Evolutionary conservation across 92 coral and sea anemone genomes (phyloP).

Genomic region (Siderastrea radians): DNA sequence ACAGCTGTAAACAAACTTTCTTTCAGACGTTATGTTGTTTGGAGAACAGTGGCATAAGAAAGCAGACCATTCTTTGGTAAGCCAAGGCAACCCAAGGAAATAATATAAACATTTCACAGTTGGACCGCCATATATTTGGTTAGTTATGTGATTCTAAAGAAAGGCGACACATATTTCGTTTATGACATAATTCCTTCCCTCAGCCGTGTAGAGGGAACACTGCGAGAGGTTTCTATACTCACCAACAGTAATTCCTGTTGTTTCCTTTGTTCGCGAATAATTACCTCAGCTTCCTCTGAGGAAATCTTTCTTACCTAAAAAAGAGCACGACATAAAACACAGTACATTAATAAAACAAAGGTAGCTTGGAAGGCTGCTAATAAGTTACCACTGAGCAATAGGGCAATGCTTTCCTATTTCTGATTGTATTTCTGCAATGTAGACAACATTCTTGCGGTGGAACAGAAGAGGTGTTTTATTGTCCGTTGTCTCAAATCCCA

Average conservation of each 20-base stretch:
- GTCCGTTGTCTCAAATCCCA: background rate
- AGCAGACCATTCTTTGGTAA: too few relatives aligned
- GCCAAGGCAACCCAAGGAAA: too few relatives aligned
- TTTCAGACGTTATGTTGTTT: too few relatives aligned
- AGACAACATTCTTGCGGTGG: too few relatives aligned
- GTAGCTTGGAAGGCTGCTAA: background rate
- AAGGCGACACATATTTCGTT: background rate
- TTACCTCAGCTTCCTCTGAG: conserved; percentile 78
- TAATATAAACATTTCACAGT: too few relatives aligned
- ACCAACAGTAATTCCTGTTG: conserved; percentile 91
- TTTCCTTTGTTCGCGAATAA: conserved; percentile 85
- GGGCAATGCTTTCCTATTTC: too few relatives aligned
- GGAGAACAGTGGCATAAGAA: too few relatives aligned
- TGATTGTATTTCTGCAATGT: too few relatives aligned
- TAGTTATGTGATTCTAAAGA: background rate
- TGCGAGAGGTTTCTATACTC: background rate
- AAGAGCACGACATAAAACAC: background rate
- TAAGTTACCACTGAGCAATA: too few relatives aligned
- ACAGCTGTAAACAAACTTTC: too few relatives aligned
- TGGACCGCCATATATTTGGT: too few relatives aligned
- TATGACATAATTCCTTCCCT: background rate
- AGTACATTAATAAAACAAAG: background rate
- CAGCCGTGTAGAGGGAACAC: background rate
- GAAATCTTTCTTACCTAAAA: conserved; percentile 58
- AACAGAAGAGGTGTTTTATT: background rate